These are phyloP conservation scores for Chanos chanos DNA, from an alignment of 2,797 vertebrate genomes.

Conservation along the genomic window DNA sequence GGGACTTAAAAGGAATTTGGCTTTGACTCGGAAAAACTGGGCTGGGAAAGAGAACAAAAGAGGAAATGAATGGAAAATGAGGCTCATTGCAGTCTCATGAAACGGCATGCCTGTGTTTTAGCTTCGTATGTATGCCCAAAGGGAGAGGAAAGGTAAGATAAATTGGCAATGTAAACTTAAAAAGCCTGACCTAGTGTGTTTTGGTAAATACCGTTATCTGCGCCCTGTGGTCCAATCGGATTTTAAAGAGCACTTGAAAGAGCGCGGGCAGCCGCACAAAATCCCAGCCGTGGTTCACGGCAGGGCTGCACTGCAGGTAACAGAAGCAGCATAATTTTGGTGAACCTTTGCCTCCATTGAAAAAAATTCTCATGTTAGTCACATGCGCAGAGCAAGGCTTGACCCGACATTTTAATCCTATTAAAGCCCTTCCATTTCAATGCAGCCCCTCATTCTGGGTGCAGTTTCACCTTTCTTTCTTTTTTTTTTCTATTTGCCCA, in stretches of 20 bases:
- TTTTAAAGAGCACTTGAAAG: too few species aligned
- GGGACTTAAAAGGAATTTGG: neutral
- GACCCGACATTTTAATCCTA: conserved; percentile 26
- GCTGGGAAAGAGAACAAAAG: neutral
- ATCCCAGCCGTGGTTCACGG: neutral
- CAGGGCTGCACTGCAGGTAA: neutral
- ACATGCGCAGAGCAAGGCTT: conserved; percentile 25
- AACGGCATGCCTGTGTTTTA: neutral
- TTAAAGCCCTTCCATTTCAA: conserved; percentile 21
- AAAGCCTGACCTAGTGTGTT: too few species aligned
- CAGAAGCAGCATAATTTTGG: neutral
- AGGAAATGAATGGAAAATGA: neutral
- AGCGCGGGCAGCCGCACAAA: too few species aligned
- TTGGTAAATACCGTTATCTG: conserved; percentile 9
- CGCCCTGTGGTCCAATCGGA: neutral
- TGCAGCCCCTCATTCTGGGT: neutral
- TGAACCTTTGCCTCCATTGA: too few species aligned
- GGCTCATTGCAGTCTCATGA: neutral
- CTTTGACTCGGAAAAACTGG: neutral
- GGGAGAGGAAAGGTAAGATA: too few species aligned
- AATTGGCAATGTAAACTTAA: too few species aligned
- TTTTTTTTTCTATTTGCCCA: too few species aligned
- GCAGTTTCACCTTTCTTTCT: too few species aligned
- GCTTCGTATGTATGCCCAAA: neutral
- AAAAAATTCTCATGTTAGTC: conserved; percentile 29